Conservation (phyloP, 2,797 vertebrate genomes). For the Eulemur albifrons region DNA sequence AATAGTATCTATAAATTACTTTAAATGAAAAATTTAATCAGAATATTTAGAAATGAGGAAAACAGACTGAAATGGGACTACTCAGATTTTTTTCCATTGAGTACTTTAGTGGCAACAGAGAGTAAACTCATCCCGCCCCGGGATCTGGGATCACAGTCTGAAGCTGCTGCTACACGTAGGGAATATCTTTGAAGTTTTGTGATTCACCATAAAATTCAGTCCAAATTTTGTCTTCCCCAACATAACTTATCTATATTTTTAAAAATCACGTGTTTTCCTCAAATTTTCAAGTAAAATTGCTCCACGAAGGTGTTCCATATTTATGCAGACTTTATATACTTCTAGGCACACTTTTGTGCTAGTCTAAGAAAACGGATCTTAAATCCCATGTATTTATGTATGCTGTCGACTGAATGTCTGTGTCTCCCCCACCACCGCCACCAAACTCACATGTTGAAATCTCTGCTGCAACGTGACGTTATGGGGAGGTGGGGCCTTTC, state of each 20-base stretch:
- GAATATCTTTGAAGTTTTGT: neutral
- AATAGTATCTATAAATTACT: neutral
- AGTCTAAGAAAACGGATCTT: neutral
- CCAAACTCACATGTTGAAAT: neutral
- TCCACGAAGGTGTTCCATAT: accelerated
- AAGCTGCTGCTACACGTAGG: neutral
- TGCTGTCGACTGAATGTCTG: neutral
- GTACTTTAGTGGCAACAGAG: too few relatives aligned
- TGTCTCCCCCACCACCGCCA: neutral
- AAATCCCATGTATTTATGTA: neutral
- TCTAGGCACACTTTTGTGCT: neutral
- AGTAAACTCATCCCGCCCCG: accelerated
- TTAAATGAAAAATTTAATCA: neutral
- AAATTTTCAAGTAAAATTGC: neutral
- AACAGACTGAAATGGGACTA: neutral
- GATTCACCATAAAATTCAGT: neutral
- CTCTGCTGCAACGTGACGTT: too few relatives aligned
- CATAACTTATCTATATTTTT: neutral
- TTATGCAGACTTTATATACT: neutral
- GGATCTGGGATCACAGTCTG: too few relatives aligned
- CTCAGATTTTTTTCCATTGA: neutral
- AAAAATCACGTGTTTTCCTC: neutral
- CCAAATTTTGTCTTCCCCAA: neutral
- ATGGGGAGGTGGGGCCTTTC: neutral
- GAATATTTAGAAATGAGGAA: neutral